Conservation (phyloP, 2,113 vertebrate genomes). For the Rhynchomys soricoides region DNA sequence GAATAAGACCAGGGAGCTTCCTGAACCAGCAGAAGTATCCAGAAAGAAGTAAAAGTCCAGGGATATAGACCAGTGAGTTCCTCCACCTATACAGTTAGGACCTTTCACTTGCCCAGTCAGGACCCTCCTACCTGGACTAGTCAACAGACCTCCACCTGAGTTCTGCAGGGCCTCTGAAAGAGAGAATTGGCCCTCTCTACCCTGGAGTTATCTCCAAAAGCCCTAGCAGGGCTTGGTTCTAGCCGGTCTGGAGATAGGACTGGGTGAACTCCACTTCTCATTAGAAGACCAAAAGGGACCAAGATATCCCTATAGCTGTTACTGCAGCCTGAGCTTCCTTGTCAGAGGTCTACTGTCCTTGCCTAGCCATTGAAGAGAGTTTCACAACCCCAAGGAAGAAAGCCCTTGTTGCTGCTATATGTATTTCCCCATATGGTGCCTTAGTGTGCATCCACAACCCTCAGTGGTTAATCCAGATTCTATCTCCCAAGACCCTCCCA, state of each 20-base stretch:
- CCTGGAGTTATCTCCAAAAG: not conserved
- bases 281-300: no score
- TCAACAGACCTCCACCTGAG: not conserved
- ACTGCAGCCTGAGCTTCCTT: not conserved
- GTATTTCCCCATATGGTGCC: not conserved
- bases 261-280: not conserved
- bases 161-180: not conserved
- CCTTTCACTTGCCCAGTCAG: not conserved
- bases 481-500: not conserved
- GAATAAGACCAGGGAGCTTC: not conserved
- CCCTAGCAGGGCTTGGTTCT: not conserved
- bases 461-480: not conserved
- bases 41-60: not conserved
- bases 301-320: accelerated
- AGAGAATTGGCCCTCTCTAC: accelerated
- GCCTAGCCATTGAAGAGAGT: not conserved
- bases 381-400: not conserved
- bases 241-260: not conserved
- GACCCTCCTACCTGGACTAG: not conserved
- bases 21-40: not conserved
- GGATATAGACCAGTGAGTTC: no score
- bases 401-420: accelerated
- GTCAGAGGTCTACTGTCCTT: accelerated
- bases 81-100: not conserved
- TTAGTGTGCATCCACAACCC: no score